A percentile compares a stretch with the other conserved stretches of the same genome.
Conservation (phyloP, 2,113 vertebrate species). For the Sardina pilchardus region DNA sequence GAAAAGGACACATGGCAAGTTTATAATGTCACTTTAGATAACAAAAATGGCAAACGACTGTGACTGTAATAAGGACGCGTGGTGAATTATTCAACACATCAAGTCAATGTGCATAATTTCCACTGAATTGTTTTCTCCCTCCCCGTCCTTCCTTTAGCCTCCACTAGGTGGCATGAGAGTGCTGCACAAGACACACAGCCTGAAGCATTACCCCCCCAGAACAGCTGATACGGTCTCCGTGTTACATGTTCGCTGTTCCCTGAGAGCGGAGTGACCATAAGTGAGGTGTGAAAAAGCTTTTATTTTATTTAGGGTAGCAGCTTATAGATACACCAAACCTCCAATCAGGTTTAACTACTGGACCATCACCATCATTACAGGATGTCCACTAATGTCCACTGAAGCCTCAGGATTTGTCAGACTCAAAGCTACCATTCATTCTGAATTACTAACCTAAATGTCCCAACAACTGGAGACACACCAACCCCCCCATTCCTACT, state of each 20-base stretch:
- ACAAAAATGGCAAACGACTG: background rate
- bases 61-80: background rate
- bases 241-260: background rate
- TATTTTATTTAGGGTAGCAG: background rate
- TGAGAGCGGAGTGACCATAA: background rate
- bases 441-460: background rate
- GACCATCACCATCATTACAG: too few relatives aligned
- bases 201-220: background rate
- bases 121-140: constrained; percentile 34
- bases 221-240: background rate
- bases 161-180: constrained; percentile 47
- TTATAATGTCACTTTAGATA: background rate
- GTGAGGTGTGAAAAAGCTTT: background rate
- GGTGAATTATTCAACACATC: too few relatives aligned
- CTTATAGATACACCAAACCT: background rate
- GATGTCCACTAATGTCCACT: background rate
- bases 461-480: background rate
- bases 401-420: background rate
- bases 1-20: background rate
- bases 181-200: background rate
- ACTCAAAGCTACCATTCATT: too few relatives aligned
- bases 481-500: background rate
- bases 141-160: constrained; percentile 56
- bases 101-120: background rate
- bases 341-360: background rate